Percentiles rank a stretch among this genome's conserved stretches.
Evolutionary conservation across 1,140 invertebrate genomes (phyloP).

Genomic region (Periplaneta americana): DNA sequence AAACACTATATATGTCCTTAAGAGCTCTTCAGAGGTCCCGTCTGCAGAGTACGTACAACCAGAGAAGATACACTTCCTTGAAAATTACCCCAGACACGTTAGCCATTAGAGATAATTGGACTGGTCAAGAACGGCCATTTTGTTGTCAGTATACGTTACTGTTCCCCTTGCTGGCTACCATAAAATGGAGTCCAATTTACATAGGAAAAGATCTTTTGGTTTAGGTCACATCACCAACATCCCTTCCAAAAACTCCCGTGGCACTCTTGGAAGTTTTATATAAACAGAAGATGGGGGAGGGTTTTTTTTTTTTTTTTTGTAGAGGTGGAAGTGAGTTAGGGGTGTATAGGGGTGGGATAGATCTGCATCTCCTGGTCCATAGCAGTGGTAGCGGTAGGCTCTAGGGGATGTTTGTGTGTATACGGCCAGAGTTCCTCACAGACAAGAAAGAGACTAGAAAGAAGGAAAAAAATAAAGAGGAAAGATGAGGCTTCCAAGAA

Average conservation of each 20-base stretch:
- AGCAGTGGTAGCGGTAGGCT: not conserved
- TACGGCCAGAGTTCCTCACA: not conserved
- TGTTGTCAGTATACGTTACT: not conserved
- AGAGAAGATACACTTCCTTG: not conserved
- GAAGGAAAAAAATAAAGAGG: not conserved
- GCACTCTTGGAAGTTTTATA: not conserved
- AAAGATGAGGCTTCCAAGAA: not conserved
- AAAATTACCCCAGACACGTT: not conserved
- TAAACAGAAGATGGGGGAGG: not conserved
- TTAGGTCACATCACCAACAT: not conserved
- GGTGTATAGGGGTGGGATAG: not conserved
- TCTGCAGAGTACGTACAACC: not conserved
- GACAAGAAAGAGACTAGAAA: not conserved
- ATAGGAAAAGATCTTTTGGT: not conserved
- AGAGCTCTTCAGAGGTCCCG: not conserved
- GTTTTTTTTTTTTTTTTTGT: not conserved
- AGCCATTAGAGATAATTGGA: not conserved
- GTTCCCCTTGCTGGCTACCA: not conserved
- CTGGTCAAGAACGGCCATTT: not conserved
- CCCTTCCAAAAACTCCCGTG: not conserved
- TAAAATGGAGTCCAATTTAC: not conserved
- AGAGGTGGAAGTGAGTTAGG: not conserved
- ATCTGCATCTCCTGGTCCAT: not conserved
- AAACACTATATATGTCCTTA: not conserved
- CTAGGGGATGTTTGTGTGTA: not conserved